Evolutionary conservation across 2,888 invertebrate genomes (phyloP).

Genomic region (Lacanobia oleracea): DNA sequence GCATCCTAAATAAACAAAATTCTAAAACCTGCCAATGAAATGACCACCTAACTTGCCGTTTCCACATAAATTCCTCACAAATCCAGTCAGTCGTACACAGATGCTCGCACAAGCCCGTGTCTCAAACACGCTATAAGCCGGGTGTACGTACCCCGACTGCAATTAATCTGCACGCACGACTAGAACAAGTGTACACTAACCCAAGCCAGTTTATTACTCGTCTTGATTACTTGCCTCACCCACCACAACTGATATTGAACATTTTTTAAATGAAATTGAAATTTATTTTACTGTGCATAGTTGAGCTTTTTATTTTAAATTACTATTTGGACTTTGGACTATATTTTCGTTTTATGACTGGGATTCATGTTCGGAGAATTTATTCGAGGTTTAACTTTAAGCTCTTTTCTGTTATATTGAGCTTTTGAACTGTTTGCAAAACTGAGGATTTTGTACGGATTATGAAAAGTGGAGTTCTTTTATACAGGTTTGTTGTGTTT

Average conservation of each 20-base stretch:
- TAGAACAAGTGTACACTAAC: conserved; percentile 32
- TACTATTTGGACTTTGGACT: conserved; percentile 30
- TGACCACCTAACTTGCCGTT: neutral
- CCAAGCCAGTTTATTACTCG: conserved; percentile 47
- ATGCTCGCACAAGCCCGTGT: neutral
- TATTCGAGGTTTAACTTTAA: conserved; percentile 10
- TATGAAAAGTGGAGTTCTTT: neutral
- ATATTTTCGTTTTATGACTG: conserved; percentile 21
- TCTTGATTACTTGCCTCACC: conserved; percentile 47
- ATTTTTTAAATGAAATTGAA: conserved; percentile 55
- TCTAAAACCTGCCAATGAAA: neutral
- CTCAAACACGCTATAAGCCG: conserved; percentile 15
- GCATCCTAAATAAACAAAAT: neutral
- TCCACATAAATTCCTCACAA: neutral
- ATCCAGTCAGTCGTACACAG: conserved; percentile 2
- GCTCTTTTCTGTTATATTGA: conserved; percentile 16
- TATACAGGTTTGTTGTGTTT: neutral
- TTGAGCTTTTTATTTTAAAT: conserved; percentile 24
- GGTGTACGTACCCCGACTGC: conserved; percentile 28
- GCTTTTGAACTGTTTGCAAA: conserved; percentile 27
- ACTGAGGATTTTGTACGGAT: neutral
- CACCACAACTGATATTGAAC: conserved; percentile 53
- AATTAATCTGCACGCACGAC: conserved; percentile 57
- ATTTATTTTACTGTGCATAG: conserved; percentile 39
- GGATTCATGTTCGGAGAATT: conserved; percentile 28